Evolutionary conservation across 1,140 invertebrate genomes (phyloP), one percentile per base, ranked within the genome.

Genomic region (Scaptomyza hsui): DNA sequence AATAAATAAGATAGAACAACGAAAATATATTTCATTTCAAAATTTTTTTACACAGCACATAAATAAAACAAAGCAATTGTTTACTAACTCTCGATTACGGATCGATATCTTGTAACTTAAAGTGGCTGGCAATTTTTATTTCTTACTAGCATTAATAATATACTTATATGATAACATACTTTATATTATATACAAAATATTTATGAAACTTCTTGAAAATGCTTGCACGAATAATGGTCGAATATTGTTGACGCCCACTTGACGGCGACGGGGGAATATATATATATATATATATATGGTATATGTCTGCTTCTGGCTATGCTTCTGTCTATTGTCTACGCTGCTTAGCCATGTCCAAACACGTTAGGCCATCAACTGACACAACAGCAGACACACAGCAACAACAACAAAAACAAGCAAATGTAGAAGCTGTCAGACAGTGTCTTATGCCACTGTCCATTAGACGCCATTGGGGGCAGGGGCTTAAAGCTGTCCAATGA

Each of bases 381-480:
- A 76, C 53, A 48, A 67, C 35, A 29, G 26, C 60, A 53, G 73
- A 67, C 56, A 47, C 37, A 39, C 29, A 35, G 13, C 26, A 60
- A 52, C 37, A 65, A 57, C 35, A 64, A 29, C 24, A 64, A 24
- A 52, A 57, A 35, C 49, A 57, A 51, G 55, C 32, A 65, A 56
- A 51, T 44, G 61, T 9, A 48, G 35, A 69, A 41, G 42, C 51
- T 56, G 78, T 82, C 78, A 82, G 73, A 60, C 68, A 74, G 60
- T 78, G 74, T 82, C 78, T 82, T 82, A 71, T 86, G 77, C 81
- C 81, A 88, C 82, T 86, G 78, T 68, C 81, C 77, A 85, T 85
- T 85, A 86, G 62, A 71, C 77, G 82, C 41, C 77, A 69, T 52
- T 51, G 55, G 42, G 26, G 42, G 16, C 24, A 24, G 47, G 44